Evolutionary conservation across 1,140 invertebrate species (phyloP).

Genomic region (Tribolium castaneum): DNA sequence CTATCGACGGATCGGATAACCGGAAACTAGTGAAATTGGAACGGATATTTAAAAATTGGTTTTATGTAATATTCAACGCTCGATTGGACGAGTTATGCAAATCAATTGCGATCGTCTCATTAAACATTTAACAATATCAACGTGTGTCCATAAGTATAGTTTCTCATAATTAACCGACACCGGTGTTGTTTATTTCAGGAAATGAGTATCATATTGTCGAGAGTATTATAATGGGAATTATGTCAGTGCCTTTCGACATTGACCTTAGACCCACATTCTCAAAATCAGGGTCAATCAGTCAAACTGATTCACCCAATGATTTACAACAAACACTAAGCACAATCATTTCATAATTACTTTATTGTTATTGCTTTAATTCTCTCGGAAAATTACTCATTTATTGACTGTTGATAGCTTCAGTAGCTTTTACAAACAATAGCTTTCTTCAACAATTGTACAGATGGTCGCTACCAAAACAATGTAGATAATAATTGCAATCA

Average conservation of each 20-base stretch:
- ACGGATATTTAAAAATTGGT: not conserved
- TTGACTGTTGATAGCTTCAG: not conserved
- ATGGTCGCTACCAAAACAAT: not conserved
- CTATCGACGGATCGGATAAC: conserved; percentile 12
- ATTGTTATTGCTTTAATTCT: not conserved
- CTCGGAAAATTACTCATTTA: not conserved
- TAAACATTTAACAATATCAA: not conserved
- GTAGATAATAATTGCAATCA: too few relatives aligned
- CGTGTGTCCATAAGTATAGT: not conserved
- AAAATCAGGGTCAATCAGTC: conserved; percentile 24
- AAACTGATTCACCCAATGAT: not conserved
- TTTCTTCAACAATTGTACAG: not conserved
- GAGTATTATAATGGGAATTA: not conserved
- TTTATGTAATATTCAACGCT: conserved; percentile 11
- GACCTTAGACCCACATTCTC: conserved; percentile 29
- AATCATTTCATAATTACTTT: not conserved
- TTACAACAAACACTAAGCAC: not conserved
- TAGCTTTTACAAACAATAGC: not conserved
- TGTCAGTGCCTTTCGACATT: conserved; percentile 4
- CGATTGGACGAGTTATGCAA: not conserved
- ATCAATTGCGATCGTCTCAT: not conserved
- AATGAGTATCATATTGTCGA: conserved; percentile 3
- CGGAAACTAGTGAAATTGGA: conserved; percentile 35
- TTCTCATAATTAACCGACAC: not conserved
- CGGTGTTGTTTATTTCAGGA: not conserved